Percentiles rank a stretch among this genome's conserved stretches.
Evolutionary conservation across 2,888 invertebrate genomes (phyloP).

Genomic region (Ichneumoninae sp.): DNA sequence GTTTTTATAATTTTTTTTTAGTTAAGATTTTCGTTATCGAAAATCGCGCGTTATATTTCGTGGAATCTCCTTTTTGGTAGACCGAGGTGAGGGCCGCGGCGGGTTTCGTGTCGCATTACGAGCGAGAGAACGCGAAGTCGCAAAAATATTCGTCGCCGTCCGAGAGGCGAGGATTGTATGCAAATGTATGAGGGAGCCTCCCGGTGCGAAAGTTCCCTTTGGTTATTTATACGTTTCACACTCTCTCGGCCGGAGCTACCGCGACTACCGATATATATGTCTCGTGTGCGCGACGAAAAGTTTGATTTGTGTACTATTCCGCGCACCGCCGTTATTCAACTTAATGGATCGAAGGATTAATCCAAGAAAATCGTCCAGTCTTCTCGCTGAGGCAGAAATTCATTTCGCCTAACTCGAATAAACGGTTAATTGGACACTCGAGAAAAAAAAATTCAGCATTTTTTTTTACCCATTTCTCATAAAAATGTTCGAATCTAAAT

Average conservation of each 20-base stretch:
- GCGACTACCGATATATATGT: constrained; percentile 19
- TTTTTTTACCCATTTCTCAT: not conserved
- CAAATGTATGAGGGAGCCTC: constrained; percentile 65
- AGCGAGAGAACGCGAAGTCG: constrained; percentile 50
- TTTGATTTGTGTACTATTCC: constrained; percentile 61
- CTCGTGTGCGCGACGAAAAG: constrained; percentile 49
- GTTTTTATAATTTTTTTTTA: not conserved
- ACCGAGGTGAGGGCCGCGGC: not conserved
- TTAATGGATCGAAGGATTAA: not conserved
- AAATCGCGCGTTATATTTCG: constrained; percentile 29
- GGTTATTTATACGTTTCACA: constrained; percentile 69
- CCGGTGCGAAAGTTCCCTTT: constrained; percentile 63
- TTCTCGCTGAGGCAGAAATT: not conserved
- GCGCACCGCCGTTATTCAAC: constrained; percentile 31
- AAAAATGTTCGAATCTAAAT: not conserved
- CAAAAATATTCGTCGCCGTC: constrained; percentile 67
- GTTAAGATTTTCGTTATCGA: not conserved
- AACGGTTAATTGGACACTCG: not conserved
- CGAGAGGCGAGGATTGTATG: constrained; percentile 69
- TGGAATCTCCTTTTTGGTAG: not conserved
- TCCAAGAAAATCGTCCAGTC: not conserved
- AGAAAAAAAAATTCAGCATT: not conserved
- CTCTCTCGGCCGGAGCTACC: constrained; percentile 41
- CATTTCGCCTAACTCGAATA: not conserved
- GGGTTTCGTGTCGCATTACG: not conserved